Percentiles rank a stretch among this genome's conserved stretches.
Conservation (phyloP, 2,113 vertebrate genomes). For the Bos javanicus region DNA sequence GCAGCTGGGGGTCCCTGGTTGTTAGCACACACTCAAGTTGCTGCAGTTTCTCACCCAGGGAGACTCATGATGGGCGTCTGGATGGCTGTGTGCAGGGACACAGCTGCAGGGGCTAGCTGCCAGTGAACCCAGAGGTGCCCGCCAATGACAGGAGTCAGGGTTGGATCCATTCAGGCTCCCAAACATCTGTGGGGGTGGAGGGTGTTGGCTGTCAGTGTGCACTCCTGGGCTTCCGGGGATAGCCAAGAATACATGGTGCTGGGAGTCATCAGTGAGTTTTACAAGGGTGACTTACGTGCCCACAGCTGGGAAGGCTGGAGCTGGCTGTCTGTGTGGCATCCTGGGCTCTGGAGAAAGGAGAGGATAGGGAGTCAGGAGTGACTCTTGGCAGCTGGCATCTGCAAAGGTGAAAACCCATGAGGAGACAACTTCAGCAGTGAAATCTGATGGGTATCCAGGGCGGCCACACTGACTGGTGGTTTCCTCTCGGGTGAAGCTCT, state of each 20-base stretch:
- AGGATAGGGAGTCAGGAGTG: too few relatives aligned
- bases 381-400: neutral
- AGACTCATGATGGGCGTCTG: neutral
- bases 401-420: fast-evolving
- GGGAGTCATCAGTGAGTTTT: neutral
- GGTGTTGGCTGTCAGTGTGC: neutral
- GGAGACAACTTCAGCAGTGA: neutral
- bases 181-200: neutral
- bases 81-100: neutral
- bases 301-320: neutral
- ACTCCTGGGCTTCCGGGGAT: neutral
- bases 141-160: neutral
- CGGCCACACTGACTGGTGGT: neutral
- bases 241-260: neutral
- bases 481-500: neutral
- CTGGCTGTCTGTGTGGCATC: neutral
- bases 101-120: neutral
- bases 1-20: neutral
- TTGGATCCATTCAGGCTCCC: too few relatives aligned
- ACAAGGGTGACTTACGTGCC: neutral
- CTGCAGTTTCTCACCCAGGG: neutral
- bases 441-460: neutral
- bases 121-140: neutral
- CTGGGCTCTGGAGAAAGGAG: neutral
- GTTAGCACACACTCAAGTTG: neutral